Evolutionary conservation across 2,113 vertebrate genomes (phyloP).

Genomic region (Python bivittatus): DNA sequence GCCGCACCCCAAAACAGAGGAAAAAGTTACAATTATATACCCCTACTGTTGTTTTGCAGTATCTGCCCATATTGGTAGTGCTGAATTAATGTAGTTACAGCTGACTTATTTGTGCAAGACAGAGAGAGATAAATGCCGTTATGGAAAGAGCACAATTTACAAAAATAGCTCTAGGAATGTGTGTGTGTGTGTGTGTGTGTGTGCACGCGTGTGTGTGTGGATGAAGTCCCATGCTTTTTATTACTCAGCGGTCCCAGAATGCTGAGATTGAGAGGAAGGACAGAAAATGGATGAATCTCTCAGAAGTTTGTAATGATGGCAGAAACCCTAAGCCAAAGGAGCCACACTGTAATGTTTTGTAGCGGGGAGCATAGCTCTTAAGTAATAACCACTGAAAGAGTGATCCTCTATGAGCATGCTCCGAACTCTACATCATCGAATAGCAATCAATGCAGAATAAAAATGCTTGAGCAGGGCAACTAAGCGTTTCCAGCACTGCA

Average conservation of each 20-base stretch:
- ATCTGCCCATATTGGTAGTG: background rate
- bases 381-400: background rate
- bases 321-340: background rate
- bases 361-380: background rate
- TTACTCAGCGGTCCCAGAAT: background rate
- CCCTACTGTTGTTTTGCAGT: background rate
- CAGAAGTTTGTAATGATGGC: background rate
- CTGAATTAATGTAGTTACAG: background rate
- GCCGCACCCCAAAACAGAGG: background rate
- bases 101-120: background rate
- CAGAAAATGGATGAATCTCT: background rate
- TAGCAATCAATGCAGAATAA: too few species aligned
- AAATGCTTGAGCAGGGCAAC: too few species aligned
- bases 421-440: too few species aligned
- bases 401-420: too few species aligned
- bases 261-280: background rate
- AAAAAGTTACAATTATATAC: background rate
- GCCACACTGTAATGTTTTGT: background rate
- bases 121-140: background rate
- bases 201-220: too few species aligned
- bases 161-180: background rate
- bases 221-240: background rate
- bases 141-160: background rate
- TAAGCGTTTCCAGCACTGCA: too few species aligned
- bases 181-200: background rate